phyloP scores from a whole-genome alignment of 2,797 vertebrate genomes.

The Coluber constrictor region DNA sequence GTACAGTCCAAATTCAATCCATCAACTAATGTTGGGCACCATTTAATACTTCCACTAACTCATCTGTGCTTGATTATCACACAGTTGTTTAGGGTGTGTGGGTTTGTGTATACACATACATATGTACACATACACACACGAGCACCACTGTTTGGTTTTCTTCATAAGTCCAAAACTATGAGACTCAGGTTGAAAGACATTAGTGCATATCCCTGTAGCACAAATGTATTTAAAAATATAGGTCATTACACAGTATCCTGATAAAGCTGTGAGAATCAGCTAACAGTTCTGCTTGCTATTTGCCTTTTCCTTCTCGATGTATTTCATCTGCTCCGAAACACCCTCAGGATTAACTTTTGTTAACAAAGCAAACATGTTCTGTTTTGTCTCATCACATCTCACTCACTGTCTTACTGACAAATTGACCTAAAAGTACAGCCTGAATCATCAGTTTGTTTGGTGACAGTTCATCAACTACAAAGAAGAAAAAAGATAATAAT shows the following conservation, averaged over 20 bases:
- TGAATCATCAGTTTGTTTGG: background rate
- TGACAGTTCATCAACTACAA: conserved; percentile 2
- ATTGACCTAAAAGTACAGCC: background rate
- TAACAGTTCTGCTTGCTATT: background rate
- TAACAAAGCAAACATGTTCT: background rate
- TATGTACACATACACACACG: background rate
- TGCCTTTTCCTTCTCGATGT: background rate
- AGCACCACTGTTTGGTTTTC: background rate
- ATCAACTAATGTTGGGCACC: background rate
- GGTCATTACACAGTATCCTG: background rate
- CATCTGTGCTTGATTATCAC: background rate
- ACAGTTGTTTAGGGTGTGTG: background rate
- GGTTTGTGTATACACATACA: background rate
- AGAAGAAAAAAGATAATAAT: background rate
- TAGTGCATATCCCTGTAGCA: background rate
- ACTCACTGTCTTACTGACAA: background rate
- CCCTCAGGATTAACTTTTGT: background rate
- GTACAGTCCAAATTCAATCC: background rate
- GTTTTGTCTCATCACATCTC: background rate
- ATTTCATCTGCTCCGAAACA: background rate
- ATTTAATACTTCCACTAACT: background rate
- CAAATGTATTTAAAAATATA: background rate
- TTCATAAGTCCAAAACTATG: background rate
- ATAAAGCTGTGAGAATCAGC: background rate
- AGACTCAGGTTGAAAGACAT: background rate